phyloP scores from a whole-genome alignment of 2,797 vertebrate species.

The Rhincodon typus region DNA sequence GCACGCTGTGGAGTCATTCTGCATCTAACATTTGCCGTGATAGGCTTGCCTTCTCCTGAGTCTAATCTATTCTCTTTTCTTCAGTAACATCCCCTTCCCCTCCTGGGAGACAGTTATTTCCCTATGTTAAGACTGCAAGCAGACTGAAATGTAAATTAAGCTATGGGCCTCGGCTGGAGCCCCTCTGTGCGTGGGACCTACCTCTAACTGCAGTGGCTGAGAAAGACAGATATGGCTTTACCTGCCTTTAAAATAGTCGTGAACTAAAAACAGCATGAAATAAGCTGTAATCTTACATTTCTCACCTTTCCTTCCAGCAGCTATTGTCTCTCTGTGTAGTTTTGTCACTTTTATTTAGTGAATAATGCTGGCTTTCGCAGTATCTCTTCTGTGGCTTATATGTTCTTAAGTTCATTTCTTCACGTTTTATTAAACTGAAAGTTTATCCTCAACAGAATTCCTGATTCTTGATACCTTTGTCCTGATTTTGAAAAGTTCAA shows the following conservation, averaged over 20 bases:
- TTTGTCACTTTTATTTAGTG: slow-evolving; percentile 4
- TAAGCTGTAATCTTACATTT: slow-evolving; percentile 21
- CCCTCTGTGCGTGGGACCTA: slow-evolving; percentile 47
- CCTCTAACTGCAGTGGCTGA: slow-evolving; percentile 49
- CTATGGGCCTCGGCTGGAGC: slow-evolving; percentile 40
- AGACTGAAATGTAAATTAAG: slow-evolving; percentile 44
- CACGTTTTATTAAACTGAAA: neutral
- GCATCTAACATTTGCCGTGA: neutral
- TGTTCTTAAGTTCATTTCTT: neutral
- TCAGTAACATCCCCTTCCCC: slow-evolving; percentile 38
- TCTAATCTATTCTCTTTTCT: slow-evolving; percentile 20
- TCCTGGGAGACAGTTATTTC: slow-evolving; percentile 41
- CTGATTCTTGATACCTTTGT: neutral
- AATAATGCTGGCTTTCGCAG: slow-evolving; percentile 10
- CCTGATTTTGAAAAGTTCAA: neutral
- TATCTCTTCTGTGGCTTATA: slow-evolving; percentile 9
- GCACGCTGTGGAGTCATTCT: neutral
- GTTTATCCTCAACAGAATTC: neutral
- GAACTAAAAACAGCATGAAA: slow-evolving; percentile 37
- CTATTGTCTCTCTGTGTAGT: slow-evolving; percentile 39
- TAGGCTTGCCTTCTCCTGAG: neutral
- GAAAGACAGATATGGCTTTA: slow-evolving; percentile 49
- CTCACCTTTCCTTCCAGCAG: slow-evolving; percentile 39
- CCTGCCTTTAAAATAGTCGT: slow-evolving; percentile 37
- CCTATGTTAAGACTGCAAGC: slow-evolving; percentile 45